A percentile compares a stretch with the other conserved stretches of the same genome.
phyloP scores from a whole-genome alignment of 2,888 invertebrate genomes.

The Andrena trimmerana region DNA sequence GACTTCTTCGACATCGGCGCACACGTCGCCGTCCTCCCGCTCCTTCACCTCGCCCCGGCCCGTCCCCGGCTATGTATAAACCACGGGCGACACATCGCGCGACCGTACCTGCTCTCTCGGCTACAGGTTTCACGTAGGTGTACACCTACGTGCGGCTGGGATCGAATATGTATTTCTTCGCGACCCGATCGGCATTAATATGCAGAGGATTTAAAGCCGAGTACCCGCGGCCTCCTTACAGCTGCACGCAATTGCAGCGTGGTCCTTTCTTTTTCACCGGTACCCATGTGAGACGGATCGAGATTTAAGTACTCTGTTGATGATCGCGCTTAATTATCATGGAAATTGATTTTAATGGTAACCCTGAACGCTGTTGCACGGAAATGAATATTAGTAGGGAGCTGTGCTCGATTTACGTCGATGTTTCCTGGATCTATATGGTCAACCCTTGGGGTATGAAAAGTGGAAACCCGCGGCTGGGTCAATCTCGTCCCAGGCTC shows the following conservation, averaged over 20 bases:
- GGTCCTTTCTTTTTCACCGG: not conserved
- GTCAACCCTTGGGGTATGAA: too few species aligned
- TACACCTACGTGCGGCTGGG: conserved; percentile 50
- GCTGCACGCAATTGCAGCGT: conserved; percentile 11
- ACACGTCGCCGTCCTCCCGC: conserved; percentile 14
- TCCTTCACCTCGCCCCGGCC: conserved; percentile 25
- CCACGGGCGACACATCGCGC: conserved; percentile 22
- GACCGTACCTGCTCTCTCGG: conserved; percentile 59
- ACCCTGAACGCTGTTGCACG: too few species aligned
- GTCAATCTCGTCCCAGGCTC: too few species aligned
- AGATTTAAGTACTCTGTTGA: not conserved
- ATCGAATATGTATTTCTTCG: conserved; percentile 46
- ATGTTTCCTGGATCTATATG: too few species aligned
- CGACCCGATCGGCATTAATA: conserved; percentile 43
- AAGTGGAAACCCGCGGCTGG: too few species aligned
- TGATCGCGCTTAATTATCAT: not conserved
- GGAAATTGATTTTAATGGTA: too few species aligned
- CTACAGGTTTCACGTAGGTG: conserved; percentile 64
- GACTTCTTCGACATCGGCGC: conserved; percentile 51
- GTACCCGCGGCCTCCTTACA: conserved; percentile 17
- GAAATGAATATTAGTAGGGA: too few species aligned
- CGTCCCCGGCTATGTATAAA: conserved; percentile 40
- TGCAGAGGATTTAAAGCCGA: conserved; percentile 41
- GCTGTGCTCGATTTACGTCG: too few species aligned
- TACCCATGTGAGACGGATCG: not conserved